Evolutionary conservation across 2,113 vertebrate genomes (phyloP), one percentile per base, ranked within the genome.

Genomic region (Coturnix japonica): DNA sequence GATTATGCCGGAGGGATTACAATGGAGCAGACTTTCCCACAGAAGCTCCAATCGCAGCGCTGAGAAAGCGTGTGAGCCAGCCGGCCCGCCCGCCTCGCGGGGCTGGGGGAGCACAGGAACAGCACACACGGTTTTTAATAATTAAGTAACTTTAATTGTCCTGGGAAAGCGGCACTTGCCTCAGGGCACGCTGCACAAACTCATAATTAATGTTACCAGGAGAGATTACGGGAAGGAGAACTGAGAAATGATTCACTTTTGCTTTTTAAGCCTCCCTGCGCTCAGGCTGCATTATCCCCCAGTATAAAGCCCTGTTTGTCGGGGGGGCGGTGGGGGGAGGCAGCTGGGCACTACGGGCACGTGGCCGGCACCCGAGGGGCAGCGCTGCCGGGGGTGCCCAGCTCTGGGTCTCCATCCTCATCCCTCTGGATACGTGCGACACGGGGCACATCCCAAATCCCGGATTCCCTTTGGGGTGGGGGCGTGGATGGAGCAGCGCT

Each of bases 111-210:
- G 22, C 81, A 49, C 94, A 96, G 97, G 93, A 96, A 96, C 96
- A 96, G 97, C 95, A 89, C 96, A 96, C 97, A 96, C 67, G 85
- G 95, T 97, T 97, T 97, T 97, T 97, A 97, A 97, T 98, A 97
- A 97, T 98, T 98, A 98, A 99, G 98, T 98, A 98, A 98, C 98
- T 98, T 98, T 99, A 99, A 99, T 99, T 99, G 98, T 99, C 99
- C 98, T 99, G 99, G 98, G 99, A 99, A 99, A 99, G 98, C 98
- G 95, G 97, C 94, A 82, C 97, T 98, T 71, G 97, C 97, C 97
- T 97, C 96, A 80, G 97, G 98, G 97, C 98, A 98, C 88, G 97
- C 98, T 97, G 98, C 96, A 93, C 96, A 96, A 98, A 98, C 98
- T 98, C 98, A 98, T 98, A 98, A 99, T 99, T 98, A 99, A 98